These are phyloP conservation scores for Rynchops niger DNA, from an alignment of 2,113 vertebrate species.

Conservation along the genomic window DNA sequence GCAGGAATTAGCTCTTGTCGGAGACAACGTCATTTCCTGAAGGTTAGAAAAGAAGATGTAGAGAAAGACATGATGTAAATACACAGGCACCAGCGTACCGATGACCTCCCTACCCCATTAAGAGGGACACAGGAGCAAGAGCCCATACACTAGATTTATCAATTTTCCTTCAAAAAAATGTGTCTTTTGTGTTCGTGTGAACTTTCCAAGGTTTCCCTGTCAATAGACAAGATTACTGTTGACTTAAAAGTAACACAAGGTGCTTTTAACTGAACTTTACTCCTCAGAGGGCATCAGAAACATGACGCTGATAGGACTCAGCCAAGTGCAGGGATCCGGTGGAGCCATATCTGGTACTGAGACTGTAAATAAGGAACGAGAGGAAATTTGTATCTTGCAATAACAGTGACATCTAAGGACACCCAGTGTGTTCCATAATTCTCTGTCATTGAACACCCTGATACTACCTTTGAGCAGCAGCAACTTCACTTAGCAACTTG, in stretches of 20 bases:
- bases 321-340: not conserved
- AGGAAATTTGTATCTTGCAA: not conserved
- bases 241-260: not conserved
- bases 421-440: fast-evolving
- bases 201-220: not conserved
- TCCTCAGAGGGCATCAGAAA: not conserved
- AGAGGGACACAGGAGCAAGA: not conserved
- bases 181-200: not conserved
- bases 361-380: not conserved
- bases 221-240: not conserved
- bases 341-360: not conserved
- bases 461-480: not conserved
- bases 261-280: not conserved
- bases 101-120: not conserved
- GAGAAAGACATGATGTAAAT: not conserved
- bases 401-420: not conserved
- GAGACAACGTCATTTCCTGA: not conserved
- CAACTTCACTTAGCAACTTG: not conserved
- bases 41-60: not conserved
- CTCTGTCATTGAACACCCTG: not conserved
- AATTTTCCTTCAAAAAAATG: not conserved
- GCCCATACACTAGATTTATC: not conserved
- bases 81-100: fast-evolving
- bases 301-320: not conserved
- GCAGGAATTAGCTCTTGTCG: not conserved